These are phyloP conservation scores for Blera fallax DNA, from an alignment of 2,888 invertebrate species.

Conservation along the genomic window DNA sequence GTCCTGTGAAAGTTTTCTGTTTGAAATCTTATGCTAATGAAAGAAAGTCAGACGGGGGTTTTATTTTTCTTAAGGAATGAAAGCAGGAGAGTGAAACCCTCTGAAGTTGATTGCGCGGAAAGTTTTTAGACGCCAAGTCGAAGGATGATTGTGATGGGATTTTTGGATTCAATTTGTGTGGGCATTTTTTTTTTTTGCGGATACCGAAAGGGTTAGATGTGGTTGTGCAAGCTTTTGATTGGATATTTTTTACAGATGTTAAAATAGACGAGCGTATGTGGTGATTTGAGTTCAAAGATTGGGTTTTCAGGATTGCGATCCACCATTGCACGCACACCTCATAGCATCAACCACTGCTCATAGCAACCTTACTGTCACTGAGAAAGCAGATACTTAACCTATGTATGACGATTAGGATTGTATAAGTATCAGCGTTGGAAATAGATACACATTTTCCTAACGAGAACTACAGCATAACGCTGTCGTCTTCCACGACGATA, in stretches of 20 bases:
- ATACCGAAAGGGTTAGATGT: neutral
- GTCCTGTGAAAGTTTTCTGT: conserved; percentile 38
- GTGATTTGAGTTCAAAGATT: too few relatives aligned
- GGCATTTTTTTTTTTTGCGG: neutral
- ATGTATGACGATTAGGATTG: too few relatives aligned
- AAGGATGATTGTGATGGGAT: neutral
- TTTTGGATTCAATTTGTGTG: neutral
- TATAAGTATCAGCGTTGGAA: too few relatives aligned
- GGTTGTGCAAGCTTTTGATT: neutral
- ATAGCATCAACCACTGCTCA: too few relatives aligned
- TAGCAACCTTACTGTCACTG: too few relatives aligned
- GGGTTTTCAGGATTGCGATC: too few relatives aligned
- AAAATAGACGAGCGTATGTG: too few relatives aligned
- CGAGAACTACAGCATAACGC: too few relatives aligned
- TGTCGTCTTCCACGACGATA: too few relatives aligned
- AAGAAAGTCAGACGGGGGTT: neutral
- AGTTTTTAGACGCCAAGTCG: conserved; percentile 7
- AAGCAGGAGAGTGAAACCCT: neutral
- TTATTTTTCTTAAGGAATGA: neutral
- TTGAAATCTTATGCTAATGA: conserved; percentile 47
- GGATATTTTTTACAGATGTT: neutral
- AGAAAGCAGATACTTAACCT: too few relatives aligned
- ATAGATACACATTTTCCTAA: too few relatives aligned
- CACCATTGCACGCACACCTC: too few relatives aligned
- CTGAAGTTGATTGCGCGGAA: conserved; percentile 27